Conservation (phyloP, 64 coral and sea anemone genomes). For the Hydrozoanthus tunicans region DNA sequence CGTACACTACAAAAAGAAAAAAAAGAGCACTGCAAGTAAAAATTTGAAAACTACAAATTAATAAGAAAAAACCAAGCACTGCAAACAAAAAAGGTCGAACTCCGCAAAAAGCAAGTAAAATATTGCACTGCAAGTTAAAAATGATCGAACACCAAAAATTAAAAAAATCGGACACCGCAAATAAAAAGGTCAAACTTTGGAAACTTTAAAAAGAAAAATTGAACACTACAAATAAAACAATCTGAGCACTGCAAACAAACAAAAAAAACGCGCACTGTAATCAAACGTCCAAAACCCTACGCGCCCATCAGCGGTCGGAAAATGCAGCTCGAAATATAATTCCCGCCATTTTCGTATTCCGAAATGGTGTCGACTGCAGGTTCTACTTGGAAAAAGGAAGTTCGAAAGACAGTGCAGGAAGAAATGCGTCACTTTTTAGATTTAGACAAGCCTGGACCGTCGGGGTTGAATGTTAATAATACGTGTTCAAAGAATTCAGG, state of each 20-base stretch:
- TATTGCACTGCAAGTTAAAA: background rate
- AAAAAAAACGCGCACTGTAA: slow-evolving; percentile 16
- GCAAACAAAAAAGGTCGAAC: slow-evolving; percentile 34
- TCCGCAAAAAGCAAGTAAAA: background rate
- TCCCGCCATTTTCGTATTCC: background rate
- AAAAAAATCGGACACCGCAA: background rate
- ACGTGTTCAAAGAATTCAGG: slow-evolving; percentile 17
- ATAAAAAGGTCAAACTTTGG: background rate
- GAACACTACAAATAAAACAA: slow-evolving; percentile 11
- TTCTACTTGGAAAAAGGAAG: background rate
- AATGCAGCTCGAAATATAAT: background rate
- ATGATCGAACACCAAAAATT: too few relatives aligned
- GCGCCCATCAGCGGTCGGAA: background rate
- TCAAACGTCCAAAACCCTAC: slow-evolving; percentile 3
- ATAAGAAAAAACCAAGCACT: background rate
- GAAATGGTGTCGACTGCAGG: background rate
- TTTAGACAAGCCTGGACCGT: slow-evolving; percentile 9
- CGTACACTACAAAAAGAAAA: background rate
- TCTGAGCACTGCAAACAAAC: slow-evolving; percentile 2
- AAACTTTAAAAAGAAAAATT: background rate
- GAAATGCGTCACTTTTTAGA: slow-evolving; percentile 1
- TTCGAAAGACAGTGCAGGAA: slow-evolving; percentile 16
- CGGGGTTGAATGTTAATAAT: slow-evolving; percentile 4
- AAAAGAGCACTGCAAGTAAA: background rate
- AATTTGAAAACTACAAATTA: background rate